Conservation (phyloP, 2,888 invertebrate species). For the Metellina segmentata region DNA sequence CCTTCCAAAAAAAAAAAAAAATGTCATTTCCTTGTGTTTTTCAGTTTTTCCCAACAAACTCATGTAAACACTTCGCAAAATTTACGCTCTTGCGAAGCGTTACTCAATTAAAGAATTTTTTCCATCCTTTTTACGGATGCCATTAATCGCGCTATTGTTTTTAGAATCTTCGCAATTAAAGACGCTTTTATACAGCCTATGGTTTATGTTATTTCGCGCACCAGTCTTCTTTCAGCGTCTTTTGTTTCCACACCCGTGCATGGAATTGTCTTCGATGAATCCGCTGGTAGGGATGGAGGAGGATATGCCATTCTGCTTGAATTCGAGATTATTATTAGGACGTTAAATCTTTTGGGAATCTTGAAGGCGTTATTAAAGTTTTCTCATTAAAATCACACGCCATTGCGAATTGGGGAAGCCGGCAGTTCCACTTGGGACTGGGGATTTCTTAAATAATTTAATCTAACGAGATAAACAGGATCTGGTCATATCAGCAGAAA, state of each 20-base stretch:
- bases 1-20: neutral
- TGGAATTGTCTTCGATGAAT: neutral
- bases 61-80: neutral
- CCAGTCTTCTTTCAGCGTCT: neutral
- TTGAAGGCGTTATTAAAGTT: conserved; percentile 53
- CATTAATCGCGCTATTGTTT: conserved; percentile 46
- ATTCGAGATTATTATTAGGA: neutral
- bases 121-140: conserved; percentile 3
- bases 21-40: neutral
- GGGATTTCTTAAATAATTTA: neutral
- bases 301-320: neutral
- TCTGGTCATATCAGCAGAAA: no score
- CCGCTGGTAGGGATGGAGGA: neutral
- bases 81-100: conserved; percentile 21
- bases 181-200: neutral
- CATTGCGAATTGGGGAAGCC: neutral
- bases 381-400: conserved; percentile 50
- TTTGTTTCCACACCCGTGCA: neutral
- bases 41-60: neutral
- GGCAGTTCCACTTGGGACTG: neutral
- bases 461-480: neutral
- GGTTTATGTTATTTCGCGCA: neutral
- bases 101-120: conserved; percentile 41
- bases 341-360: conserved; percentile 25
- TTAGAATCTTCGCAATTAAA: conserved; percentile 5